A percentile compares a stretch with the other conserved stretches of the same genome.
Evolutionary conservation across 2,113 vertebrate species (phyloP).

Genomic region (Ammodytes dubius): DNA sequence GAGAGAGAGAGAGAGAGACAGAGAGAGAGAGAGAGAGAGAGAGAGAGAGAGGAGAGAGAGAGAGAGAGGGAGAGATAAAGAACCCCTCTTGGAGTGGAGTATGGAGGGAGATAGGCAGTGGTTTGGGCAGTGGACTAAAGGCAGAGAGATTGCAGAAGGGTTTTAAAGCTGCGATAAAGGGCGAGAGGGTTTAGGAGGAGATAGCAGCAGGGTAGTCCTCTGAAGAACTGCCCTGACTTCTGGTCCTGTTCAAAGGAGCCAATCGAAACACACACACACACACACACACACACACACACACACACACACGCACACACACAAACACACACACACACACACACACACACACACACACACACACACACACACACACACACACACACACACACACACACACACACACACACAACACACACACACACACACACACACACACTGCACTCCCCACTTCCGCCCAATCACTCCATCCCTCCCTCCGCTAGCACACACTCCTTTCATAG

Average conservation of each 20-base stretch:
- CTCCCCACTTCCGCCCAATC: slow-evolving; percentile 39
- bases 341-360: too few relatives aligned
- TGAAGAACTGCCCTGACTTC: slow-evolving; percentile 43
- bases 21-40: neutral
- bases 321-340: too few relatives aligned
- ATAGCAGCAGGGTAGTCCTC: slow-evolving; percentile 31
- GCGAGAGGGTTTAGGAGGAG: slow-evolving; percentile 20
- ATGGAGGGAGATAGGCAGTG: slow-evolving; percentile 7
- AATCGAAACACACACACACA: too few relatives aligned
- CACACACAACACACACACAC: too few relatives aligned
- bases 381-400: too few relatives aligned
- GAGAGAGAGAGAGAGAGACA: slow-evolving; percentile 14
- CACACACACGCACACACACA: too few relatives aligned
- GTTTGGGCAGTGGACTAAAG: slow-evolving; percentile 42
- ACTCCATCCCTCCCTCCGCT: neutral
- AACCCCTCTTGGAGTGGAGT: slow-evolving; percentile 12
- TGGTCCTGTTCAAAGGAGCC: slow-evolving; percentile 32
- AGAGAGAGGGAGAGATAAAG: slow-evolving; percentile 20
- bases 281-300: too few relatives aligned
- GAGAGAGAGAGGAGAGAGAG: slow-evolving; percentile 16
- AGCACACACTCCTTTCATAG: slow-evolving; percentile 59
- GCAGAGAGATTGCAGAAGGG: slow-evolving; percentile 35
- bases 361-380: too few relatives aligned
- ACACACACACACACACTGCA: slow-evolving; percentile 64
- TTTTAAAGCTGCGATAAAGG: slow-evolving; percentile 44